Conservation (phyloP, 2,888 invertebrate species). For the Cremastinae sp. region DNA sequence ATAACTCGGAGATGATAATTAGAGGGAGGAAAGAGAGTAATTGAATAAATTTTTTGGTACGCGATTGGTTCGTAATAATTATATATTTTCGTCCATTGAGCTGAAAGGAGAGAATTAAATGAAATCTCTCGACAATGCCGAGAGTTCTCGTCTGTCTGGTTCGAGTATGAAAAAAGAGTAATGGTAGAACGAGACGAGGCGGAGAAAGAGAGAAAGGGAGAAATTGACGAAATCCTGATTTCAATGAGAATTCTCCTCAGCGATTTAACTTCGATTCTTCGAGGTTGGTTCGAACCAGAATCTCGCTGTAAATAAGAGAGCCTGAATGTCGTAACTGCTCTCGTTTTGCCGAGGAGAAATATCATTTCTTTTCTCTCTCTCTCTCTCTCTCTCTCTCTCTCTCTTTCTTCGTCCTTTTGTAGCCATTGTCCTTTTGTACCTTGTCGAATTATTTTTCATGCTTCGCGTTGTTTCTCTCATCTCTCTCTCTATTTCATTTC, state of each 20-base stretch:
- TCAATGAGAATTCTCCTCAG: conserved; percentile 20
- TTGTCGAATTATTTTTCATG: too few species aligned
- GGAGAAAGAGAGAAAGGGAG: conserved; percentile 8
- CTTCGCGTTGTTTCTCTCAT: too few species aligned
- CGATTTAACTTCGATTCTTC: conserved; percentile 9
- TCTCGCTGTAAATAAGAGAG: too few species aligned
- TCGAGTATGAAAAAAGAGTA: conserved; percentile 3
- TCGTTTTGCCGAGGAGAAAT: conserved; percentile 28
- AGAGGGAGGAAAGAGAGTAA: too few species aligned
- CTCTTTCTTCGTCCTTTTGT: background rate
- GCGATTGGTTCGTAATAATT: too few species aligned
- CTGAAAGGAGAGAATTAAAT: conserved; percentile 33
- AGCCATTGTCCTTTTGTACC: too few species aligned
- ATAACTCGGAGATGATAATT: too few species aligned
- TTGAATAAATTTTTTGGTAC: too few species aligned
- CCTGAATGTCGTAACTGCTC: conserved; percentile 26
- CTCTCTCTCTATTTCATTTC: too few species aligned
- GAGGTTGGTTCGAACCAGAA: conserved; percentile 17
- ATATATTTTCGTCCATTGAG: too few species aligned
- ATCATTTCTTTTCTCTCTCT: conserved; percentile 30
- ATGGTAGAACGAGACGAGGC: background rate
- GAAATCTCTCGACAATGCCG: conserved; percentile 29
- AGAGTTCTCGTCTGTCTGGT: conserved; percentile 29
- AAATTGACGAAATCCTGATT: conserved; percentile 36
- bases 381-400: conserved; percentile 1